Evolutionary conservation across 2,888 invertebrate genomes (phyloP).

Genomic region (Frankliniella fusca): DNA sequence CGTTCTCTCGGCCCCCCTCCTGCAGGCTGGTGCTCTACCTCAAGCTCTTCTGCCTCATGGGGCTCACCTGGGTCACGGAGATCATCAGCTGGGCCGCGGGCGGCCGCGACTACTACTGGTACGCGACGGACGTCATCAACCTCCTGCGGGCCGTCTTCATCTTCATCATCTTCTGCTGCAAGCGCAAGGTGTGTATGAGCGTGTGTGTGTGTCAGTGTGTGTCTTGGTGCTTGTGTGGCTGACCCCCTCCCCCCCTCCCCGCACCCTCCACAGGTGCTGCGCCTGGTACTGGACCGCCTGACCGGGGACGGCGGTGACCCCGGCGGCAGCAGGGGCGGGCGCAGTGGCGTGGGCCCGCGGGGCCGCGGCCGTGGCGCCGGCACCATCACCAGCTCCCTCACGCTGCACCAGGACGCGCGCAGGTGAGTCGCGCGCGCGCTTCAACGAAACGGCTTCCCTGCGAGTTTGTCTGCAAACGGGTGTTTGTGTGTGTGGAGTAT

Average conservation of each 20-base stretch:
- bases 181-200: slow-evolving; percentile 37
- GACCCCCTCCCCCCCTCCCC: neutral
- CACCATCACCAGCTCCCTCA: slow-evolving; percentile 15
- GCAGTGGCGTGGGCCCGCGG: neutral
- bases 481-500: neutral
- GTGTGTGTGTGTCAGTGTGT: neutral
- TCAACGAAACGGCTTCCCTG: neutral
- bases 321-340: neutral
- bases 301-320: neutral
- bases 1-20: slow-evolving; percentile 20
- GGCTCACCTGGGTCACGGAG: slow-evolving; percentile 44
- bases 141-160: slow-evolving; percentile 44
- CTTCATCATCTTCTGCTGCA: slow-evolving; percentile 45
- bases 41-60: slow-evolving; percentile 44
- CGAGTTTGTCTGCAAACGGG: neutral
- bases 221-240: neutral
- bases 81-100: slow-evolving; percentile 42
- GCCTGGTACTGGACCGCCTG: neutral
- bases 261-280: neutral
- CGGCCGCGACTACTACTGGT: slow-evolving; percentile 41
- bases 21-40: slow-evolving; percentile 42
- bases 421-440: neutral
- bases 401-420: neutral
- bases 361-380: neutral
- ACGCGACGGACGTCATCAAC: slow-evolving; percentile 43